Evolutionary conservation across 2,113 vertebrate genomes (phyloP).

Genomic region (Pterophyllum scalare): DNA sequence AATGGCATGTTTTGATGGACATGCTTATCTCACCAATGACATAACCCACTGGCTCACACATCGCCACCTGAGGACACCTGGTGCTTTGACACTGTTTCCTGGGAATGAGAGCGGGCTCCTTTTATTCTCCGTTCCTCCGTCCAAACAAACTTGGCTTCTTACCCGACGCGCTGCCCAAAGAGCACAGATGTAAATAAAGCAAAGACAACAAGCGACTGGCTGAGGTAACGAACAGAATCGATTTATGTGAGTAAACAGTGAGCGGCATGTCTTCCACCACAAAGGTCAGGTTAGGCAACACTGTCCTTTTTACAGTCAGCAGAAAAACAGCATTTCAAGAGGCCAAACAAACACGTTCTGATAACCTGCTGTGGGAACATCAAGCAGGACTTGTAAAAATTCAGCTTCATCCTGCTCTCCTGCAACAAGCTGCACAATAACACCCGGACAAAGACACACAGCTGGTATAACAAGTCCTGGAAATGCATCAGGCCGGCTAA

Average conservation of each 20-base stretch:
- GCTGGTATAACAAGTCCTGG: neutral
- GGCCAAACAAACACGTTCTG: constrained; percentile 25
- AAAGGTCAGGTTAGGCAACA: constrained; percentile 23
- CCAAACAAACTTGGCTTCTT: neutral
- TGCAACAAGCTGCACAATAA: neutral
- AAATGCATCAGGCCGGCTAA: neutral
- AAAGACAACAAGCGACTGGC: neutral
- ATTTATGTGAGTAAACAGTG: neutral
- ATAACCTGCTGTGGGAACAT: neutral
- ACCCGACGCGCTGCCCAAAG: neutral
- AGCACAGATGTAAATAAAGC: neutral
- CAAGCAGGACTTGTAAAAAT: neutral
- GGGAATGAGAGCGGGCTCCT: neutral
- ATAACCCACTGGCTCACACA: neutral
- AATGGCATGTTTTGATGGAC: neutral
- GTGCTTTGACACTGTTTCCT: neutral
- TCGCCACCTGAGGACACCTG: neutral
- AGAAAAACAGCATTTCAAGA: constrained; percentile 15
- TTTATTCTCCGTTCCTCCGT: neutral
- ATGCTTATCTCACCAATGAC: neutral
- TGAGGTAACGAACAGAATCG: neutral
- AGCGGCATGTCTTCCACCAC: neutral
- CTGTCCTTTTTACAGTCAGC: constrained; percentile 12
- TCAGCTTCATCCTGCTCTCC: neutral
- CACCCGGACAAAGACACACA: neutral